These are phyloP conservation scores for Setophaga coronata DNA, from an alignment of 2,113 vertebrate species.

Conservation along the genomic window DNA sequence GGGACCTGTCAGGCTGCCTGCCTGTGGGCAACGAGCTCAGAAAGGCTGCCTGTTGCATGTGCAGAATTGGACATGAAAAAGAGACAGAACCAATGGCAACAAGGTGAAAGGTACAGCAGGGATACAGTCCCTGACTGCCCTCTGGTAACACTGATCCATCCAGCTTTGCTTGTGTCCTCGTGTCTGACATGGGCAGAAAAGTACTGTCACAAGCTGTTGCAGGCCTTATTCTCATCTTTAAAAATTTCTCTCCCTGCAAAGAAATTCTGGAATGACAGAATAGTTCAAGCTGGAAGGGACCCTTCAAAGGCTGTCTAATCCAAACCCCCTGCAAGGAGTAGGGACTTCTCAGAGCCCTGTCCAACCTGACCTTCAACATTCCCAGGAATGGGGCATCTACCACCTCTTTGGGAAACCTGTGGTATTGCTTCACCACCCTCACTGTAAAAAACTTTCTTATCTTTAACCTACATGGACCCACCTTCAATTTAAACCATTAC, in stretches of 20 bases:
- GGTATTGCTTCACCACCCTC: neutral
- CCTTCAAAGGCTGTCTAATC: neutral
- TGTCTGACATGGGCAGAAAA: neutral
- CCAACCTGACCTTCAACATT: neutral
- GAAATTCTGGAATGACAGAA: neutral
- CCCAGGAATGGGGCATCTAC: neutral
- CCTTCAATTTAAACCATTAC: neutral
- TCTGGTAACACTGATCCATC: neutral
- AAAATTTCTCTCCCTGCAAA: neutral
- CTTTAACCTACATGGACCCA: too few relatives aligned
- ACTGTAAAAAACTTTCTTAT: neutral
- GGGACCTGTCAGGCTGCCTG: neutral
- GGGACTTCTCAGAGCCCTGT: neutral
- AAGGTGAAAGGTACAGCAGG: neutral
- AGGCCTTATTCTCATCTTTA: neutral
- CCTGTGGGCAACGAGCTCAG: neutral
- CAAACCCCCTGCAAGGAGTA: neutral
- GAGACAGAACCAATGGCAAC: neutral
- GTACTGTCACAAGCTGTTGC: neutral
- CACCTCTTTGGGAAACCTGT: neutral
- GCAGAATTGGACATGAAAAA: neutral
- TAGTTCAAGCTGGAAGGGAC: neutral
- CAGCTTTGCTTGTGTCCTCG: neutral
- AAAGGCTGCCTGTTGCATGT: neutral
- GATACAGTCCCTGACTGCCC: neutral